Conservation (phyloP, 2,113 vertebrate genomes). For the Ascaphus truei region DNA sequence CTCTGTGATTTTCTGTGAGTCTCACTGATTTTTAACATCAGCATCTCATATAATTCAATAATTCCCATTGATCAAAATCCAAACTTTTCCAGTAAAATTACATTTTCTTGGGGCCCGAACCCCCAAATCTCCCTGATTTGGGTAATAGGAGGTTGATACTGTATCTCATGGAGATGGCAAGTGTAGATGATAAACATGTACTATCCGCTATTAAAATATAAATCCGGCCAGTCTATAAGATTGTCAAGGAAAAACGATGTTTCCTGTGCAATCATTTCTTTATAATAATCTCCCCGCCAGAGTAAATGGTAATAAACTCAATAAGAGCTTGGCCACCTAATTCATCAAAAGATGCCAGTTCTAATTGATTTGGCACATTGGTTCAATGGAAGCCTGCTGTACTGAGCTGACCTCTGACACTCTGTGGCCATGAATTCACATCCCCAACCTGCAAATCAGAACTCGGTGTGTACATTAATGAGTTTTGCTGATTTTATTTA, state of each 20-base stretch:
- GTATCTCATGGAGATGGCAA: too few species aligned
- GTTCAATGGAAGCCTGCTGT: neutral
- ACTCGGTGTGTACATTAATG: neutral
- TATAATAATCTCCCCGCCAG: neutral
- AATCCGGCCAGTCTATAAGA: neutral
- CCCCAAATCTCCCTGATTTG: too few species aligned
- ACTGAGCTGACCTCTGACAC: neutral
- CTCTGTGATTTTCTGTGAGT: too few species aligned
- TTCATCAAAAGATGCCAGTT: neutral
- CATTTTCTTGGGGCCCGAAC: too few species aligned
- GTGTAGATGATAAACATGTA: too few species aligned
- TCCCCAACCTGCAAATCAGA: neutral
- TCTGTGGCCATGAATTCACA: rapidly evolving
- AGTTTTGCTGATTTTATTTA: neutral
- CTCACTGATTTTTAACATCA: too few species aligned
- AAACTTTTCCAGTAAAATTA: too few species aligned
- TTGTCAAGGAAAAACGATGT: neutral
- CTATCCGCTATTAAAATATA: neutral
- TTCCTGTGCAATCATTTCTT: neutral
- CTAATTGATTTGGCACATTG: neutral
- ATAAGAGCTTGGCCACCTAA: neutral
- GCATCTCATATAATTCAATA: too few species aligned
- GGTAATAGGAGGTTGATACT: too few species aligned
- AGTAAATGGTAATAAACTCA: neutral
- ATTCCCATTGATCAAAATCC: too few species aligned